These are phyloP conservation scores for Gadus macrocephalus DNA, from an alignment of 2,113 vertebrate genomes.

Conservation along the genomic window DNA sequence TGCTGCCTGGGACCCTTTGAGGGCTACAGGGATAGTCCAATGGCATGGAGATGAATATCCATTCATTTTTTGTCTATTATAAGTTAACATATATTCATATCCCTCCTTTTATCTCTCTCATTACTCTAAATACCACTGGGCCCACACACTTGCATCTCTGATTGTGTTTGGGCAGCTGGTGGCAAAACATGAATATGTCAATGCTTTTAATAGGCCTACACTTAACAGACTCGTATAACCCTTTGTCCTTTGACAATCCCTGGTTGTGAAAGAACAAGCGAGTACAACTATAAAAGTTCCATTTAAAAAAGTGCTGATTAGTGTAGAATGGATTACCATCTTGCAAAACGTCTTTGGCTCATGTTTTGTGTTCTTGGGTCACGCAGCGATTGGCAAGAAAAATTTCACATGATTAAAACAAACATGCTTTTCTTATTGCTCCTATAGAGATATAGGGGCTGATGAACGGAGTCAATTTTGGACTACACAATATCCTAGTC, in stretches of 20 bases:
- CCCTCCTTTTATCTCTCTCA: constrained; percentile 19
- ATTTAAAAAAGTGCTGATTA: constrained; percentile 57
- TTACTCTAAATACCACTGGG: neutral
- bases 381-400: constrained; percentile 43
- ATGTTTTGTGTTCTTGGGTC: constrained; percentile 46
- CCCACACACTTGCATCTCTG: constrained; percentile 34
- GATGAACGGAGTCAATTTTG: constrained; percentile 3
- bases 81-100: constrained; percentile 47
- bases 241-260: constrained; percentile 35
- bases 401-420: constrained; percentile 35
- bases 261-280: constrained; percentile 35
- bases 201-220: constrained; percentile 45
- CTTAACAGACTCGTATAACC: constrained; percentile 33
- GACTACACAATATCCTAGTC: constrained; percentile 13
- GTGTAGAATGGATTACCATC: constrained; percentile 54
- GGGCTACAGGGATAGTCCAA: constrained; percentile 39
- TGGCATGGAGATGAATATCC: constrained; percentile 31
- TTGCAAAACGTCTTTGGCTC: constrained; percentile 69
- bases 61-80: constrained; percentile 13
- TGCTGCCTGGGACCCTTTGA: constrained; percentile 49
- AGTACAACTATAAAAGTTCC: constrained; percentile 13
- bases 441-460: neutral
- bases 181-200: constrained; percentile 38
- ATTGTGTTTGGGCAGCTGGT: constrained; percentile 25
- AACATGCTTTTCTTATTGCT: constrained; percentile 28